Base-by-base conservation (phyloP, 2,888 invertebrate species). In the Caenorhabditis uteleia region DNA sequence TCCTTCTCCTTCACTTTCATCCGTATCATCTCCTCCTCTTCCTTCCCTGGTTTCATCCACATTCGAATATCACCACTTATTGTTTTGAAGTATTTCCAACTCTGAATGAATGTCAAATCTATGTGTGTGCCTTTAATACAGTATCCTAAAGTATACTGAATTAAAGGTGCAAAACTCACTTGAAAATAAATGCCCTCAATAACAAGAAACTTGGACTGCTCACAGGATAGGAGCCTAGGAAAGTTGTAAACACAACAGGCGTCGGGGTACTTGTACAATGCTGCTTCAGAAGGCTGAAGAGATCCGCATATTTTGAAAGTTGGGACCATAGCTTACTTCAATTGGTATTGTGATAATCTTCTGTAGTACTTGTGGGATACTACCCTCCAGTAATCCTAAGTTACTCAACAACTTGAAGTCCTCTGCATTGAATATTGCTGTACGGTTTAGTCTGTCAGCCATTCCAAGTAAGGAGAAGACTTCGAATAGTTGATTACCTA, bases 401-500 rank as follows among this genome's bases (percentile, higher is more conserved):
- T 44, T 39, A 4, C 44, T 40, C 2, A 53, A 33, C 2, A 62
- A 34, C 4, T 20, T n/a, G 7, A 14, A 50, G 33, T 62, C 57
- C 39, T 62, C 51, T 8, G 33, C 26, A 33, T 56, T 48, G 40
- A 55, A 62, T 26, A 62, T 51, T 6, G 62, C 56, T 3, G 56
- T 62, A 46, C 62, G n/a, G 44, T 56, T 47, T 16, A 57, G 43
- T 20, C 14, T 47, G 10, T 31, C 20, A 7, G 62, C 62, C 6
- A 62, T 29, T 44, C 56, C 56, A 20, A 62, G 45, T 14, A 62
- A 21, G 10, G 62, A 51, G 44, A 57, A 53, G 5, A 50, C 48
- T 38, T 62, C 62, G 39, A 62, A 62, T 18, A 62, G 16, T 18
- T 57, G 56, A 45, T 62, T 62, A 38, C 62, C 62, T 48, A n/a